Conservation (phyloP, 2,113 vertebrate species). For the Corythoichthys intestinalis region DNA sequence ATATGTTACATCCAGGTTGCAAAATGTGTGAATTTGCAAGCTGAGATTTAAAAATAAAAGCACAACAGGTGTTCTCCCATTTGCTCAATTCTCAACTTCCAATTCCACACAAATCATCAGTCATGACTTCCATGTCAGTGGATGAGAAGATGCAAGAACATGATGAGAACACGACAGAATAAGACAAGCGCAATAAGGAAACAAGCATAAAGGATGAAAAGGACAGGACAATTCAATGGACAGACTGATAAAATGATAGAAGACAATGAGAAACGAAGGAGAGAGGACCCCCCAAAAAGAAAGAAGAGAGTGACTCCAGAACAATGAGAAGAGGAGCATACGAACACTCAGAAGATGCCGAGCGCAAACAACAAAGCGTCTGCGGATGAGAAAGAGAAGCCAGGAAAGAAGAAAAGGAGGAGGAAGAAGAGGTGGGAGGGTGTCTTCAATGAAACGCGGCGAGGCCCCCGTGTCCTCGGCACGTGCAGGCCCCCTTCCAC, state of each 20-base stretch:
- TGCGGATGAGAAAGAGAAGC: neutral
- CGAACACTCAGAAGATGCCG: neutral
- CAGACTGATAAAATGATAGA: neutral
- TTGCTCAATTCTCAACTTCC: too few species aligned
- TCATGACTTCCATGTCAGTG: neutral
- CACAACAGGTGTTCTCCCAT: too few species aligned
- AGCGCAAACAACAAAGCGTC: neutral
- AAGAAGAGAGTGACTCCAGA: too few species aligned
- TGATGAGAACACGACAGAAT: neutral
- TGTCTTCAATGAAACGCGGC: conserved; percentile 68
- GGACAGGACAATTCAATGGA: too few species aligned
- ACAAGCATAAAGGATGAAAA: too few species aligned
- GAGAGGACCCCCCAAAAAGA: neutral
- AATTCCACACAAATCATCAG: neutral
- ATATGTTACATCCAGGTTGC: neutral
- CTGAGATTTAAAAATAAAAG: neutral
- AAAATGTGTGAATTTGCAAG: neutral
- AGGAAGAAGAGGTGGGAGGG: conserved; percentile 56
- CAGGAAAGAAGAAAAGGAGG: conserved; percentile 27
- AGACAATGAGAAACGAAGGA: neutral
- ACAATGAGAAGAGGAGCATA: neutral
- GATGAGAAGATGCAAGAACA: neutral
- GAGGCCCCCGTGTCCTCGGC: conserved; percentile 69
- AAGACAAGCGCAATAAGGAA: neutral
- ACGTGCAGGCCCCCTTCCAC: conserved; percentile 53